Percentiles rank a stretch among this genome's conserved stretches.
phyloP scores from a whole-genome alignment of 1,140 invertebrate genomes.

The Eulimnadia texana region DNA sequence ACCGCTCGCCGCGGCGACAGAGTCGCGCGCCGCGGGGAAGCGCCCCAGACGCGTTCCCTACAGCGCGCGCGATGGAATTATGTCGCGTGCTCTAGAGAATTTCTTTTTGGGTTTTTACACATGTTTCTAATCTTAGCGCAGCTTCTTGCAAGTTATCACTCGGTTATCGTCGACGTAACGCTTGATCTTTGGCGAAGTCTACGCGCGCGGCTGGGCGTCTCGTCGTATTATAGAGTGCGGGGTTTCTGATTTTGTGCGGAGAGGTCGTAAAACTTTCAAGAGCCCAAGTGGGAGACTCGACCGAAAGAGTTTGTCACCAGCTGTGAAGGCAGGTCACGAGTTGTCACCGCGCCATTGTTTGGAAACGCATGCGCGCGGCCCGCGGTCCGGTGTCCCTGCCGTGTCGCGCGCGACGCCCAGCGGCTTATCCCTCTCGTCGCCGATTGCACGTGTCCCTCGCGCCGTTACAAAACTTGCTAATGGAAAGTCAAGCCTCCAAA shows the following conservation, averaged over 20 bases:
- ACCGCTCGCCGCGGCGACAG: background rate
- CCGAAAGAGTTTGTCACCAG: background rate
- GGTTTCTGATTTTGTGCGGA: too few species aligned
- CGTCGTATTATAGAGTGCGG: too few species aligned
- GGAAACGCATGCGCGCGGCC: background rate
- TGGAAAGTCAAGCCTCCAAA: too few species aligned
- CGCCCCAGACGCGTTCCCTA: background rate
- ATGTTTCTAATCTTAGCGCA: too few species aligned
- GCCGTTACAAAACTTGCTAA: background rate
- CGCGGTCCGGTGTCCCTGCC: background rate
- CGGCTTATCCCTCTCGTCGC: background rate
- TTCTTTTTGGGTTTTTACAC: too few species aligned
- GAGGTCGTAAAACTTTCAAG: too few species aligned
- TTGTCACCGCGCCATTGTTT: background rate
- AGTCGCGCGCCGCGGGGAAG: background rate
- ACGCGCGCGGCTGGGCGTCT: too few species aligned
- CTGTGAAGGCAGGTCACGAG: background rate
- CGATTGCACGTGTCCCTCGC: background rate
- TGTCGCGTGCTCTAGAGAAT: background rate
- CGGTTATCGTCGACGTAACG: too few species aligned
- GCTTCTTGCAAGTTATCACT: too few species aligned
- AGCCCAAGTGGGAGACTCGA: background rate
- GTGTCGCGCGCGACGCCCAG: background rate
- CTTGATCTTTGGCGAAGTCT: too few species aligned
- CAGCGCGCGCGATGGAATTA: background rate